Conservation (phyloP, 2,113 vertebrate genomes). For the Brienomyrus longianalis region DNA sequence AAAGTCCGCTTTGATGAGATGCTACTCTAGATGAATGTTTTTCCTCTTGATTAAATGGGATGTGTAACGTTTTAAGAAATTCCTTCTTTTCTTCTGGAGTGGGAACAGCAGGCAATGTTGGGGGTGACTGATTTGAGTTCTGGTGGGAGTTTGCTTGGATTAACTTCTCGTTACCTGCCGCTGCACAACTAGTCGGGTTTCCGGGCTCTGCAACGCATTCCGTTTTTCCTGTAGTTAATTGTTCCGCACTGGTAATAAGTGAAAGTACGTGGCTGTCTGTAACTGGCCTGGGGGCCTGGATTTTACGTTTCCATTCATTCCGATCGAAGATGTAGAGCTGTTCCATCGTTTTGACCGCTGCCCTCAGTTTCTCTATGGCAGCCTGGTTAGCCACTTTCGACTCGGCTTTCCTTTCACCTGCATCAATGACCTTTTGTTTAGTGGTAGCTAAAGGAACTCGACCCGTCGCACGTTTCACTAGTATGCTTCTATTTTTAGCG, state of each 20-base stretch:
- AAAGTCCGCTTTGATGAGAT: slow-evolving; percentile 41
- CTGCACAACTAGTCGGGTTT: not conserved
- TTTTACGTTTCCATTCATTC: slow-evolving; percentile 90
- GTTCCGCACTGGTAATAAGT: slow-evolving; percentile 72
- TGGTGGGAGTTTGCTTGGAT: slow-evolving; percentile 50
- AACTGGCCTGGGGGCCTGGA: slow-evolving; percentile 65
- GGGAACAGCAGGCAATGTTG: slow-evolving; percentile 37
- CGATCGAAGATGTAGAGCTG: slow-evolving; percentile 85
- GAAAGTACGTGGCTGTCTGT: slow-evolving; percentile 80
- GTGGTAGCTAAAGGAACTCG: slow-evolving; percentile 53
- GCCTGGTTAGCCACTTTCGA: slow-evolving; percentile 61
- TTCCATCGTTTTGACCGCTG: slow-evolving; percentile 92
- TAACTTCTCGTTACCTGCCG: slow-evolving; percentile 39
- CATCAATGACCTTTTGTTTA: slow-evolving; percentile 53
- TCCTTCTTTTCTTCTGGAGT: slow-evolving; percentile 27
- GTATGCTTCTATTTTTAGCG: slow-evolving; percentile 43
- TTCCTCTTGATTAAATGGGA: slow-evolving; percentile 30
- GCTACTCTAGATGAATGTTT: slow-evolving; percentile 34
- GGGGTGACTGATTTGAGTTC: slow-evolving; percentile 47
- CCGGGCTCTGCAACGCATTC: slow-evolving; percentile 37
- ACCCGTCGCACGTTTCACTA: slow-evolving; percentile 60
- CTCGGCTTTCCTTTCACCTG: slow-evolving; percentile 56
- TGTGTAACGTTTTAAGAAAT: slow-evolving; percentile 35
- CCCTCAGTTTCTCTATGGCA: slow-evolving; percentile 86
- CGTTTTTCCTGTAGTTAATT: slow-evolving; percentile 25